Evolutionary conservation across 2,888 invertebrate genomes (phyloP).

Genomic region (Ophion obscuratus): DNA sequence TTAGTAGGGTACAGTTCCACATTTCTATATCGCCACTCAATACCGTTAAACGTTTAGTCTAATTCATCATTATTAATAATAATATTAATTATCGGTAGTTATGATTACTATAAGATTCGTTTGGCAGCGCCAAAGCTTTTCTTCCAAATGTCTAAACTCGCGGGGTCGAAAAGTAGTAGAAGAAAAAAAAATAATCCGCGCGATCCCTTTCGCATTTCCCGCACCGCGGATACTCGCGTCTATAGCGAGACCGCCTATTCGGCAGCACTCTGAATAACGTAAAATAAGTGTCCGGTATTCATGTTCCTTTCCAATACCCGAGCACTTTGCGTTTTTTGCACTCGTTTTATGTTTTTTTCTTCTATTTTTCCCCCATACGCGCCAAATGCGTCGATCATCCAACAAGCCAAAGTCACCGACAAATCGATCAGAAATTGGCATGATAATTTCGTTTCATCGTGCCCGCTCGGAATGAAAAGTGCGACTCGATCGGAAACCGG

Average conservation of each 20-base stretch:
- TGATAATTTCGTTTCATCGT: no score
- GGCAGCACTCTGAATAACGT: conserved; percentile 16
- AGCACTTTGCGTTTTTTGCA: neutral
- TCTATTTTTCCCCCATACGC: no score
- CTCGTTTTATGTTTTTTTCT: no score
- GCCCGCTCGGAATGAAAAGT: no score
- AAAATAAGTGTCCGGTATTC: conserved; percentile 33
- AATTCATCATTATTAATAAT: conserved; percentile 17
- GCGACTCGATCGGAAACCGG: no score
- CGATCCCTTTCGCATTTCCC: no score
- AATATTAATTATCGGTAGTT: conserved; percentile 41
- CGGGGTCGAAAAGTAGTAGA: neutral
- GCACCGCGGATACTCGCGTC: conserved; percentile 4
- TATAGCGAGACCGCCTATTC: conserved; percentile 31
- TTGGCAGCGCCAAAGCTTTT: conserved; percentile 11
- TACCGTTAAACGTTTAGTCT: conserved; percentile 38
- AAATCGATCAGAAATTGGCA: no score
- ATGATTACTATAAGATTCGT: conserved; percentile 42
- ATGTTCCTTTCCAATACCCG: conserved; percentile 1
- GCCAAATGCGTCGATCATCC: no score
- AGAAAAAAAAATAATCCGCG: no score
- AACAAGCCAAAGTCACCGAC: no score
- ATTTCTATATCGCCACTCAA: conserved; percentile 21
- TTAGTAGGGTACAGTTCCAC: conserved; percentile 1
- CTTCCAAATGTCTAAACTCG: neutral